Evolutionary conservation across 2,888 invertebrate genomes (phyloP).

Genomic region (Drosophila mimica): DNA sequence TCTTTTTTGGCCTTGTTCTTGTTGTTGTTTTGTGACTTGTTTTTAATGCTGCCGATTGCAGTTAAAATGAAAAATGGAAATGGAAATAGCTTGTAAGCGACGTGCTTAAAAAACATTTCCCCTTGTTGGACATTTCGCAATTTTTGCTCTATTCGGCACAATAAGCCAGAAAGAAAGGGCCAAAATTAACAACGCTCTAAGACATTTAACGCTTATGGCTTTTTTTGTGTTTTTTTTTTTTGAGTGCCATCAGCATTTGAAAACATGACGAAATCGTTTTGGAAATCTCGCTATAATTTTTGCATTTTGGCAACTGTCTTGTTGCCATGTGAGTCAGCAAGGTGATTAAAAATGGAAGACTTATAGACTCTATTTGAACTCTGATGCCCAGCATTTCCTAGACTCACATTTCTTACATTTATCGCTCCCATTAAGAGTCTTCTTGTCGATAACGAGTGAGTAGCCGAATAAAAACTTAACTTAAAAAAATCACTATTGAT

Average conservation of each 20-base stretch:
- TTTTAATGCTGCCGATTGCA: conserved; percentile 71
- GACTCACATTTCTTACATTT: neutral
- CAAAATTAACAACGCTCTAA: conserved; percentile 49
- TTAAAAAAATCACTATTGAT: too few relatives aligned
- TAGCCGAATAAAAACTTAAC: too few relatives aligned
- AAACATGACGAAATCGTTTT: conserved; percentile 22
- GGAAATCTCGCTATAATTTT: conserved; percentile 28
- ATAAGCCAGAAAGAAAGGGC: conserved; percentile 32
- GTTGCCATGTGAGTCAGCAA: neutral
- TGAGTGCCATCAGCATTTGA: conserved; percentile 47
- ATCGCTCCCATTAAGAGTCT: neutral
- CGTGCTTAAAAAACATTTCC: conserved; percentile 69
- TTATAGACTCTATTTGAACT: neutral
- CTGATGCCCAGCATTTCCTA: neutral
- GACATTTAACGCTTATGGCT: conserved; percentile 45
- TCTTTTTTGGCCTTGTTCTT: conserved; percentile 26
- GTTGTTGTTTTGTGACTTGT: conserved; percentile 50
- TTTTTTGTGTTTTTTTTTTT: conserved; percentile 16
- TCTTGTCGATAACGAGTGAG: neutral
- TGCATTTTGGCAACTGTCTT: conserved; percentile 16
- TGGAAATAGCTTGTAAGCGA: conserved; percentile 70
- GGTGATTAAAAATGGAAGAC: neutral
- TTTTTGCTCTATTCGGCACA: conserved; percentile 41
- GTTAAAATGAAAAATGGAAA: conserved; percentile 65
- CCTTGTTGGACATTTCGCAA: conserved; percentile 32